Conservation (phyloP, 2,113 vertebrate species). For the Phocoena sinus region DNA sequence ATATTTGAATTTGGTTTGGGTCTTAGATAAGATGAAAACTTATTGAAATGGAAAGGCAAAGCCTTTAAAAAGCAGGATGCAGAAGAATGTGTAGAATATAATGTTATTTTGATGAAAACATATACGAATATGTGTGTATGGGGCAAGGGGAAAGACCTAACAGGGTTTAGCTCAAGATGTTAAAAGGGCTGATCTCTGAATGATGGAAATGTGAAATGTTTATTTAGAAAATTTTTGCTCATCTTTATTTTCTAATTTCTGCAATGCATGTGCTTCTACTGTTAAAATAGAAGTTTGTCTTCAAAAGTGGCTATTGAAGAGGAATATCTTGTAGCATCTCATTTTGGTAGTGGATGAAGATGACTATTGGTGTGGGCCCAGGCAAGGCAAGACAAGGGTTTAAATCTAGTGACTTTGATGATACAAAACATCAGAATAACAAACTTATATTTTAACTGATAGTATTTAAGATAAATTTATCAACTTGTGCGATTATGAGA, state of each 20-base stretch:
- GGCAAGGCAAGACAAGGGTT: not conserved
- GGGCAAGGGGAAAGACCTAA: not conserved
- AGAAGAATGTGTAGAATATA: not conserved
- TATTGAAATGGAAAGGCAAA: not conserved
- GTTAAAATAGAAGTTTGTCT: not conserved
- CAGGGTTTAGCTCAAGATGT: not conserved
- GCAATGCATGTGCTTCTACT: not conserved
- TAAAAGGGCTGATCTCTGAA: not conserved
- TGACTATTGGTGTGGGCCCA: not conserved
- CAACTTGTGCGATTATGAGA: slow-evolving; percentile 10
- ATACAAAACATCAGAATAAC: not conserved
- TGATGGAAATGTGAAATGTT: not conserved
- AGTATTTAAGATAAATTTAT: slow-evolving; percentile 16
- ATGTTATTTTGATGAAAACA: not conserved
- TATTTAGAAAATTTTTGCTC: not conserved
- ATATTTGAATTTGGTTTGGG: not conserved
- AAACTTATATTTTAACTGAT: not conserved
- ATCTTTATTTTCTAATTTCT: not conserved
- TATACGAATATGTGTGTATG: not conserved
- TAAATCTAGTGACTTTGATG: not conserved
- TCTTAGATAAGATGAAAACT: not conserved
- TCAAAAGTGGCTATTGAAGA: not conserved
- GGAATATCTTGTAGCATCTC: not conserved
- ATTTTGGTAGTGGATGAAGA: not conserved
- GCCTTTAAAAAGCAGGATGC: not conserved